These are phyloP conservation scores for Heliconius sara DNA, from an alignment of 2,888 invertebrate genomes.

Conservation along the genomic window DNA sequence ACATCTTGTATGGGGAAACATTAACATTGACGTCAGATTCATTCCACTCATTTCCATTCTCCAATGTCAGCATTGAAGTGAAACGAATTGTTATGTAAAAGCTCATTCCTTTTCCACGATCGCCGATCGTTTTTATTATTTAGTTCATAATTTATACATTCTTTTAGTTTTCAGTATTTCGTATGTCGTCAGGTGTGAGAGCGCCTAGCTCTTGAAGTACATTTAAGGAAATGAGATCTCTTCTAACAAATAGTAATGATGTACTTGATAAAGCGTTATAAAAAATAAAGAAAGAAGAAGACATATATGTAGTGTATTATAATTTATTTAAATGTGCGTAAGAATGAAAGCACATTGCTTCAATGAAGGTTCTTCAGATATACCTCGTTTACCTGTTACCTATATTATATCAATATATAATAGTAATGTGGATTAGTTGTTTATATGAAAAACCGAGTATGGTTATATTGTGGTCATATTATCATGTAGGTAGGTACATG, in stretches of 20 bases:
- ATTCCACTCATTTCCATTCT: too few species aligned
- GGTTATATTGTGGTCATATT: not conserved
- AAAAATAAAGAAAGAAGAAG: not conserved
- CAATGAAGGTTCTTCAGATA: too few species aligned
- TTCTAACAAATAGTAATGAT: not conserved
- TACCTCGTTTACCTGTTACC: not conserved
- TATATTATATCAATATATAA: not conserved
- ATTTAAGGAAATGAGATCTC: not conserved
- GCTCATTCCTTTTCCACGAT: too few species aligned
- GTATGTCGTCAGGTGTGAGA: not conserved
- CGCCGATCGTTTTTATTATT: too few species aligned
- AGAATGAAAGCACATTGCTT: not conserved
- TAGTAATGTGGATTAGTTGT: not conserved
- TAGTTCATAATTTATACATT: too few species aligned
- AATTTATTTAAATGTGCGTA: too few species aligned
- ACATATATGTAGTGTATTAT: too few species aligned
- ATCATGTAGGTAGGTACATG: not conserved
- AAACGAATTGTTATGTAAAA: too few species aligned
- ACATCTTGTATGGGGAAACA: too few species aligned
- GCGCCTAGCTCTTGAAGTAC: not conserved
- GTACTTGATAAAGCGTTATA: not conserved
- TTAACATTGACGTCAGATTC: too few species aligned
- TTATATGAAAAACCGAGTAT: not conserved
- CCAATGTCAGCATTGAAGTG: too few species aligned
- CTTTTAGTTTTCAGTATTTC: too few species aligned